phyloP scores from a whole-genome alignment of 2,113 vertebrate species.

The Callocephalon fimbriatum region DNA sequence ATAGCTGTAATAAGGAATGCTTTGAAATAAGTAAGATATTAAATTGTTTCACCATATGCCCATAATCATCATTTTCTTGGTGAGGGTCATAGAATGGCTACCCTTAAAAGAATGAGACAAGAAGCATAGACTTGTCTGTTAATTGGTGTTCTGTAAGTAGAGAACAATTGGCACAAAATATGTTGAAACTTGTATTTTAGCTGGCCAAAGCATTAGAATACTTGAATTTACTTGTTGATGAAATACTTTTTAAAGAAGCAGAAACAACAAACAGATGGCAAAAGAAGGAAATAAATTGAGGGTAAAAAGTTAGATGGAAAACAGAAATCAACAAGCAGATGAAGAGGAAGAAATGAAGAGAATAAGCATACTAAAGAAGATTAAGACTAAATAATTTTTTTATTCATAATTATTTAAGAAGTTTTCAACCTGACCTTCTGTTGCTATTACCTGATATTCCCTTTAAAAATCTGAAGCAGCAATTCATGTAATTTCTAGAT shows the following conservation, averaged over 20 bases:
- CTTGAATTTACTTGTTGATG: neutral
- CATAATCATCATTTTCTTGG: neutral
- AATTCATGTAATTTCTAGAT: neutral
- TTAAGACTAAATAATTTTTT: neutral
- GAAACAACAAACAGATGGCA: neutral
- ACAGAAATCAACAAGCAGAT: neutral
- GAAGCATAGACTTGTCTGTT: neutral
- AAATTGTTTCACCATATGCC: slow-evolving; percentile 17
- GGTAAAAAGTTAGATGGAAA: neutral
- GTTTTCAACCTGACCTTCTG: neutral
- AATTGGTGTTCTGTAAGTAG: neutral
- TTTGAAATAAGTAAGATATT: neutral
- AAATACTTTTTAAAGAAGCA: neutral
- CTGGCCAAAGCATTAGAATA: neutral
- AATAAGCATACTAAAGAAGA: neutral
- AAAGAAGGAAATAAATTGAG: neutral
- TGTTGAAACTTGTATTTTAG: neutral
- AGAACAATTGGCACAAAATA: neutral
- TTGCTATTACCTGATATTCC: neutral
- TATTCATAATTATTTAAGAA: neutral
- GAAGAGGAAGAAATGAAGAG: neutral
- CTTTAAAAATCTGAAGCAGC: neutral
- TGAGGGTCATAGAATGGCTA: neutral
- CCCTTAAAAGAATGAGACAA: neutral
- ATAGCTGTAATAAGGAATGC: neutral